Base-by-base conservation (phyloP, 2,888 invertebrate genomes). In the Trachelus stipa region DNA sequence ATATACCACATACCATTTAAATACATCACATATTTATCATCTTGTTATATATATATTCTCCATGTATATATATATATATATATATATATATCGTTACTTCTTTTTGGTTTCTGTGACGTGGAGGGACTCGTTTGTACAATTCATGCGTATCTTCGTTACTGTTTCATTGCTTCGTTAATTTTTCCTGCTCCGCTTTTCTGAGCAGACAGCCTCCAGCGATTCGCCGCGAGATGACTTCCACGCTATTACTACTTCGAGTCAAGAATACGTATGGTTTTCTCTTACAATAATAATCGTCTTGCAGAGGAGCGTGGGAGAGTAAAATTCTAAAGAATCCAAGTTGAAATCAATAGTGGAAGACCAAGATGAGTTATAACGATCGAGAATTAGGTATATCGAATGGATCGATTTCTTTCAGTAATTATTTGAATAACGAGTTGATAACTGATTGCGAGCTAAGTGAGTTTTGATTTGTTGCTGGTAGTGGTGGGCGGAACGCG, bases 51-150 rank as follows among this genome's bases (percentile, higher is more conserved):
- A 85, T 80, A 81, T 79, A 86, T 87, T 82, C 82, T 84, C 85
- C 86, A 68, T 69, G 75, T 79, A 79, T 73, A 80, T 83, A n/a
- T n/a, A n/a, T n/a, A n/a, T n/a, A 80, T 73, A 81, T 79, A 85
- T 85, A 85, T 87, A 87, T 88, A 85, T 88, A 83, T 85, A 81
- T 34, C 69, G 71, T 74, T 80, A 73, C 30, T 78, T 78, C 74
- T 69, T 81, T 78, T 35, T 35, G 35, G 82, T 79, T 81, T 87
- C 84, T 88, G 89, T 90, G 89, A 90, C 87, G 90, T 91, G 91
- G 91, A 91, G 90, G 91, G 91, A 91, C 88, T 91, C 88, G 88
- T 91, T 91, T 91, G 91, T 91, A 91, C 91, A 90, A 90, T 89
- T 89, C 88, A 91, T 90, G 87, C 90, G 88, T 89, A 89, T 88